Base-by-base conservation (phyloP, 2,888 invertebrate genomes). In the Diogma glabrata region DNA sequence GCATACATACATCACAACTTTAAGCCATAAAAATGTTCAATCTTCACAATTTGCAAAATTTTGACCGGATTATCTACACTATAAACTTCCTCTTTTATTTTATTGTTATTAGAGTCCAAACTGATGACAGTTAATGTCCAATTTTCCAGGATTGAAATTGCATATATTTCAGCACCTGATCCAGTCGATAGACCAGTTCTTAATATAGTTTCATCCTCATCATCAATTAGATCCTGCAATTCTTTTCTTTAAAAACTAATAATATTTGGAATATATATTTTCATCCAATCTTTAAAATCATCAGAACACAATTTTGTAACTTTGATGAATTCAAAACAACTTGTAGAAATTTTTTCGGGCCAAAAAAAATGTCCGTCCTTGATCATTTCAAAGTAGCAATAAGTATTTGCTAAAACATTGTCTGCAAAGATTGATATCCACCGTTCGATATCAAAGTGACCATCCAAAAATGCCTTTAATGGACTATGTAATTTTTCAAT, bases 241-340 rank as follows among this genome's bases (percentile, higher is more conserved):
- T 48, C 33, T 48, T 17, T 48, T 30, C 19, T 30, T 30, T 33
- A 30, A 19, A 48, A 30, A 30, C 8, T 16, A 33, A 33, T 30
- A 33, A 48, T 33, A 12, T 48, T 33, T 9, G 17, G n/a, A 33
- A 30, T n/a, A 48, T 48, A 48, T 30, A 1, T 33, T 48, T 48
- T 30, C 30, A 48, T 48, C 33, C 33, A 48, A n/a, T n/a, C n/a
- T n/a, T n/a, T n/a, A n/a, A 48, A 48, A 48, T 48, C 33, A 23
- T 46, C 46, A 46, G 24, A 26, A n/a, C 8, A 16, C 14, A 17
- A 40, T 40, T 40, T 40, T 46, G 20, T 12, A n/a, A n/a, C 16
- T 26, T 46, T 46, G n/a, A n/a, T n/a, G 30, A 30, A 48, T 30
- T 30, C 30, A 33, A 48, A 48, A 48, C n/a, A 48, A 14, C 48